Conservation (phyloP, 2,797 vertebrate genomes). For the Tympanoctomys barrerae region DNA sequence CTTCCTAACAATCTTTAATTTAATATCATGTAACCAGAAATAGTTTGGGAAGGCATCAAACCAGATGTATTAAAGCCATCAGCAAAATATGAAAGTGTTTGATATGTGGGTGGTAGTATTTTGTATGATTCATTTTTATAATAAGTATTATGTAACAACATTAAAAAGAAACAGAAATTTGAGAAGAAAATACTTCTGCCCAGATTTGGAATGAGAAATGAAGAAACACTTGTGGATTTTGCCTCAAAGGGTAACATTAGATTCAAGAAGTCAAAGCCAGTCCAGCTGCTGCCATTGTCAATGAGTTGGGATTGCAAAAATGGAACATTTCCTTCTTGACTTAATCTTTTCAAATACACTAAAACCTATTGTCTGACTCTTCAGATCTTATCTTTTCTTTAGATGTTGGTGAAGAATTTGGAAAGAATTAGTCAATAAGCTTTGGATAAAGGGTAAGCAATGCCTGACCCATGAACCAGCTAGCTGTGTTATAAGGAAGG, state of each 20-base stretch:
- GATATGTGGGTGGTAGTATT: slow-evolving; percentile 44
- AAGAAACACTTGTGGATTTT: slow-evolving; percentile 73
- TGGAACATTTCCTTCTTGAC: slow-evolving; percentile 8
- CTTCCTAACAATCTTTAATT: slow-evolving; percentile 54
- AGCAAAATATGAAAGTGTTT: slow-evolving; percentile 69
- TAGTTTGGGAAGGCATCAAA: slow-evolving; percentile 54
- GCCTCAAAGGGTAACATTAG: slow-evolving; percentile 52
- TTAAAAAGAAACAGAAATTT: slow-evolving; percentile 64
- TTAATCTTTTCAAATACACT: slow-evolving; percentile 39
- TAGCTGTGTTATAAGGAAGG: not conserved
- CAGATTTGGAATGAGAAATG: slow-evolving; percentile 43
- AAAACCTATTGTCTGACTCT: not conserved
- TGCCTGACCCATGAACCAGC: not conserved
- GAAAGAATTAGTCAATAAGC: not conserved
- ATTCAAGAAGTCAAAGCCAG: slow-evolving; percentile 33
- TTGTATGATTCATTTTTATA: slow-evolving; percentile 63
- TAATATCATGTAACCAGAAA: slow-evolving; percentile 44
- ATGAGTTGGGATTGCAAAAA: slow-evolving; percentile 16
- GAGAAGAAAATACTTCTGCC: slow-evolving; percentile 73
- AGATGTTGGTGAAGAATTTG: not conserved
- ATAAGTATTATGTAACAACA: slow-evolving; percentile 43
- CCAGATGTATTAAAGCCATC: slow-evolving; percentile 26
- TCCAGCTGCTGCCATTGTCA: slow-evolving; percentile 34
- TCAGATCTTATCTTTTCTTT: not conserved
- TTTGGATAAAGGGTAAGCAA: not conserved